Conservation (phyloP, 2,797 vertebrate genomes). For the Pterois miles region DNA sequence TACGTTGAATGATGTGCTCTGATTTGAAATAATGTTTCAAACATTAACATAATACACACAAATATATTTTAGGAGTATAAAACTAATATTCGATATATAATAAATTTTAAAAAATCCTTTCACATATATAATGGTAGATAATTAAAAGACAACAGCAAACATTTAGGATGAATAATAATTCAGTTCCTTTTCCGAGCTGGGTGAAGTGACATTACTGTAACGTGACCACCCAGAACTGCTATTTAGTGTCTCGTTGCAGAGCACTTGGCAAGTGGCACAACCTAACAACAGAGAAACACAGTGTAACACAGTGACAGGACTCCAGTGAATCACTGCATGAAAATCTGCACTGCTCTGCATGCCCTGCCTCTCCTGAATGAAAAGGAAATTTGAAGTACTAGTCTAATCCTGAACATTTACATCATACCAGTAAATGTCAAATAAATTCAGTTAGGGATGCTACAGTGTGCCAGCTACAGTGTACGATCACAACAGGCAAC, state of each 20-base stretch:
- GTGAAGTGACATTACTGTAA: neutral
- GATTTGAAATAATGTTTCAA: neutral
- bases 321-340: neutral
- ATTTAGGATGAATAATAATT: neutral
- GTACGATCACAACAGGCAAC: no score
- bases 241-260: neutral
- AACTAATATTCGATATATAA: neutral
- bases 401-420: neutral
- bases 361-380: neutral
- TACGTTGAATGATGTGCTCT: neutral
- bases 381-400: neutral
- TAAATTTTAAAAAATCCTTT: neutral
- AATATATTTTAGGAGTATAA: neutral
- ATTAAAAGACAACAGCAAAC: neutral
- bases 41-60: neutral
- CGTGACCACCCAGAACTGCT: constrained; percentile 3
- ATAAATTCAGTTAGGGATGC: no score
- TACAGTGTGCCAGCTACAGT: no score
- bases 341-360: neutral
- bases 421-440: neutral
- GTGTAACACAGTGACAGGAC: neutral
- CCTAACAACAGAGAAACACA: constrained; percentile 5
- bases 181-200: neutral
- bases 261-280: neutral
- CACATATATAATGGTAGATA: neutral